Evolutionary conservation across 1,140 invertebrate species (phyloP).

Genomic region (Drosophila jambulina): DNA sequence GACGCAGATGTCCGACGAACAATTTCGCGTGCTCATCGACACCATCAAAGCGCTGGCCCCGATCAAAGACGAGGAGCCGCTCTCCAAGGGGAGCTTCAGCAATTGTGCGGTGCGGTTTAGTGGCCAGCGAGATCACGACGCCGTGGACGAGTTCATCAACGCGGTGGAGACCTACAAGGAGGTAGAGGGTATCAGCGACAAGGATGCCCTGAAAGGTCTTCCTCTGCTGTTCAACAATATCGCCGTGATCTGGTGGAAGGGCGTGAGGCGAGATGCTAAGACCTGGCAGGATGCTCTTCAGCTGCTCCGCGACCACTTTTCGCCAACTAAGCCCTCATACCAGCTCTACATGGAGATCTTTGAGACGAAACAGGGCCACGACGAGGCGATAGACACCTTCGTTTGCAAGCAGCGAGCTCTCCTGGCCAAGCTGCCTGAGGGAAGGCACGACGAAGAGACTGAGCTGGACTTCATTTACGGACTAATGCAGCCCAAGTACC

Average conservation of each 20-base stretch:
- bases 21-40: constrained; percentile 69
- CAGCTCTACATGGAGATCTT: constrained; percentile 80
- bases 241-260: constrained; percentile 80
- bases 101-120: constrained; percentile 71
- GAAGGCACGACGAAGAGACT: constrained; percentile 76
- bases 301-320: constrained; percentile 74
- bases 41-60: constrained; percentile 58
- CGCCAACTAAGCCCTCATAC: constrained; percentile 77
- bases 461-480: constrained; percentile 80
- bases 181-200: constrained; percentile 77
- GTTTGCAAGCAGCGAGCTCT: constrained; percentile 77
- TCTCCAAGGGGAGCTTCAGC: constrained; percentile 77
- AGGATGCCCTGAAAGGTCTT: constrained; percentile 75
- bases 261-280: constrained; percentile 70
- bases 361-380: constrained; percentile 51
- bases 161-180: constrained; percentile 79
- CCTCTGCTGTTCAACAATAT: constrained; percentile 64
- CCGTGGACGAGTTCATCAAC: constrained; percentile 80
- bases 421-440: constrained; percentile 74
- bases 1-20: constrained; percentile 68
- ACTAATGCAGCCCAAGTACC: constrained; percentile 66
- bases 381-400: constrained; percentile 68
- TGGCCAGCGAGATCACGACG: constrained; percentile 79
- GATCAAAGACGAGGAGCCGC: constrained; percentile 25
- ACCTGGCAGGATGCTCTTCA: constrained; percentile 70